These are phyloP conservation scores for Rhopalosiphum padi DNA, from an alignment of 1,140 invertebrate species.

Conservation along the genomic window DNA sequence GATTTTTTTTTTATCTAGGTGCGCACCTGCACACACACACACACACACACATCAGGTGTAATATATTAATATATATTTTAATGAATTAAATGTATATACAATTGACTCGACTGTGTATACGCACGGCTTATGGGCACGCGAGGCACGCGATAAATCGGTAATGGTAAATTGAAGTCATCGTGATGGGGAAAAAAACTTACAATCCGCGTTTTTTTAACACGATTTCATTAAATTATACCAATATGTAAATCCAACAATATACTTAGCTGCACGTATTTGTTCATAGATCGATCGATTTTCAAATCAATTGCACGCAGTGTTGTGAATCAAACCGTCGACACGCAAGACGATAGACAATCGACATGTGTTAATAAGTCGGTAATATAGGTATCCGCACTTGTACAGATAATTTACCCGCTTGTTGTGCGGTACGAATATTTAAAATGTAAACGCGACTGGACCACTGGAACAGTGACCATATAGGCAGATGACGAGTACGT, in stretches of 20 bases:
- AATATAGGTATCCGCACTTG: no score
- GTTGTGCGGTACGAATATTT: no score
- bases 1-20: neutral
- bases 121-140: neutral
- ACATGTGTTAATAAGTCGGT: no score
- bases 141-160: neutral
- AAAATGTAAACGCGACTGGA: no score
- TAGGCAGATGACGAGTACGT: neutral
- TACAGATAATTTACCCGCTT: no score
- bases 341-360: neutral
- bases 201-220: neutral
- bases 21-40: neutral
- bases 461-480: neutral
- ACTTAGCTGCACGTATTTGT: neutral
- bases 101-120: neutral
- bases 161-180: neutral
- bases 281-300: neutral
- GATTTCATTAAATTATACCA: neutral
- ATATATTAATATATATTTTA: conserved; percentile 1
- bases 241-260: neutral
- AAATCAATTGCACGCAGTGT: neutral
- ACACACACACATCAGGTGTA: neutral
- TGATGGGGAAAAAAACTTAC: neutral
- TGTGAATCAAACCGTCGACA: neutral
- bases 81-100: neutral